Base-by-base conservation (phyloP, 2,113 vertebrate species). In the Corynorhinus townsendii region DNA sequence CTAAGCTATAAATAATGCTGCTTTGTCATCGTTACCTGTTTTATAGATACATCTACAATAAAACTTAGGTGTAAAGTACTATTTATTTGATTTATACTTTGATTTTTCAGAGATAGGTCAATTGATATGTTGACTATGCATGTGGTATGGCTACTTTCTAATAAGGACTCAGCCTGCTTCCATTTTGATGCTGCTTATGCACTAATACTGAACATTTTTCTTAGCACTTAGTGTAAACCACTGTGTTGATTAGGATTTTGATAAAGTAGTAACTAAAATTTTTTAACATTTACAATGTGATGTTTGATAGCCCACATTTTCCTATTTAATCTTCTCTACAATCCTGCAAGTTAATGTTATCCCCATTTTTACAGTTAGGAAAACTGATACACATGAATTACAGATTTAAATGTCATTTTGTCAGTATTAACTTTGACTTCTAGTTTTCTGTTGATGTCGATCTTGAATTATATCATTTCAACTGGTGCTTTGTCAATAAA, bases 361-460 rank as follows among this genome's bases (percentile, higher is more conserved):
- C 38, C 72, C 35, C 26, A 14, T 95, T 68, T 96, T 91, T 72
- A 77, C 22, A 76, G 30, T 91, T 81, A 77, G 73, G 52, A 92
- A 86, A 88, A 92, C 17, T 38, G 2, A 7, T 85, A 38, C 4
- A 38, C 33, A 54, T 68, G 40, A 81, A 49, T 79, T 93, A 38
- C 40, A 84, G 22, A 64, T 93, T 95, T 77, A 93, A 85, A 24
- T 81, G 20, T n/a, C 10, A 47, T 68, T 95, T 91, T 94, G 22
- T 62, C 35, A 68, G 24, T 77, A 87, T 62, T 45, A 19, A 90
- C 19, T 90, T 52, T 82, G 38, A n/a, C 56, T 80, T 12, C 20
- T 79, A 59, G 9, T 66, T 17, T 93, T 96, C 47, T 89, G 7
- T 92, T 90, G 80, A 66, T 89, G 28, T 64, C 30, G 35, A 45